phyloP scores from a whole-genome alignment of 2,113 vertebrate species.

The Daubentonia madagascariensis region DNA sequence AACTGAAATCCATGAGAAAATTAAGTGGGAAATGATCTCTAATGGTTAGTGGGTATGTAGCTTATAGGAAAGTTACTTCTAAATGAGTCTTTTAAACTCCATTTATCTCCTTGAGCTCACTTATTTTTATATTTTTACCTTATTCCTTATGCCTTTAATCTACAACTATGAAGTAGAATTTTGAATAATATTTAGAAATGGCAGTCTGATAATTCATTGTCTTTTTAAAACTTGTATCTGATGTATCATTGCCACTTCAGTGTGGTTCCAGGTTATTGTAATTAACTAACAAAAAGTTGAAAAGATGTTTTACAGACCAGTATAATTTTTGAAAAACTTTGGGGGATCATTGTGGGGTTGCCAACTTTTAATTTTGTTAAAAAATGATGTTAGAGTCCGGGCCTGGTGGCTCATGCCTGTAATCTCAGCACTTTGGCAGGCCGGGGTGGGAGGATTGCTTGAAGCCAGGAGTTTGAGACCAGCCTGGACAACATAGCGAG shows the following conservation, averaged over 20 bases:
- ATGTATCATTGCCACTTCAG: neutral
- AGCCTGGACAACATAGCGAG: no score
- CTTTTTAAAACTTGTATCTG: neutral
- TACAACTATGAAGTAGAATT: neutral
- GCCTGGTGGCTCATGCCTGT: neutral
- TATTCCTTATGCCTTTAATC: neutral
- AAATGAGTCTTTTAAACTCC: neutral
- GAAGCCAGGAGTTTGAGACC: no score
- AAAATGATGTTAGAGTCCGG: neutral
- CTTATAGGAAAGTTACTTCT: neutral
- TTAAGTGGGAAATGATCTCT: neutral
- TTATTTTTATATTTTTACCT: neutral
- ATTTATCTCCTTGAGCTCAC: neutral
- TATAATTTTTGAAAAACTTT: neutral
- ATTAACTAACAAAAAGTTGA: neutral
- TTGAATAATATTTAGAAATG: neutral
- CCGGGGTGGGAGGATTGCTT: neutral
- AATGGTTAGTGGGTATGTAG: neutral
- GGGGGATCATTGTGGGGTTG: neutral
- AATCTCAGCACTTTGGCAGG: neutral
- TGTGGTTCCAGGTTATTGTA: conserved; percentile 1
- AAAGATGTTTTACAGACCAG: neutral
- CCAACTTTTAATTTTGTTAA: neutral
- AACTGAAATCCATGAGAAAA: neutral
- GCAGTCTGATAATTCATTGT: neutral